Percentiles rank a stretch among this genome's conserved stretches.
Conservation (phyloP, 2,113 vertebrate genomes). For the Coreoperca whiteheadi region DNA sequence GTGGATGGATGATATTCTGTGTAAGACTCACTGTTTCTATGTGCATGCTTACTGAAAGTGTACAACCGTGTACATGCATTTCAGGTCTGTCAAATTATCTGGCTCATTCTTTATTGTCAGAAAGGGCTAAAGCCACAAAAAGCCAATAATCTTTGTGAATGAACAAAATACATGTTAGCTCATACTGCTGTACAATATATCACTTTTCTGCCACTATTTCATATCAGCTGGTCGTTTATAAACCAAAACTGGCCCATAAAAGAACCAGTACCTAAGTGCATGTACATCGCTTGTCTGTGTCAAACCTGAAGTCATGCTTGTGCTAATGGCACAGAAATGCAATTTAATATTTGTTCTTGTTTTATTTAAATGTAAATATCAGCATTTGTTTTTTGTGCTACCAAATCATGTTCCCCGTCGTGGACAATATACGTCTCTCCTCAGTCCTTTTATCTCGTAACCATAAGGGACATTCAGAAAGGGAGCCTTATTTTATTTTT, state of each 20-base stretch:
- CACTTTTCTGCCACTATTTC: slow-evolving; percentile 18
- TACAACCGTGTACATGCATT: slow-evolving; percentile 72
- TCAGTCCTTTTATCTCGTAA: background rate
- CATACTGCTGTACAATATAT: slow-evolving; percentile 40
- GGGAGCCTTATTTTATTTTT: slow-evolving; percentile 66
- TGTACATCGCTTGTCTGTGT: slow-evolving; percentile 64
- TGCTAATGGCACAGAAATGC: slow-evolving; percentile 31
- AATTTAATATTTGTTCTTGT: slow-evolving; percentile 43
- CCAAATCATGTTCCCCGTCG: slow-evolving; percentile 34
- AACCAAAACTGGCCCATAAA: slow-evolving; percentile 24
- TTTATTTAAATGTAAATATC: slow-evolving; percentile 66
- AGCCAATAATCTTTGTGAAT: slow-evolving; percentile 52
- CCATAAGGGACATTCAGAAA: no score
- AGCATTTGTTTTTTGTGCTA: slow-evolving; percentile 19
- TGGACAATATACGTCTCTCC: slow-evolving; percentile 19
- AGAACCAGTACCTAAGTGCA: slow-evolving; percentile 64
- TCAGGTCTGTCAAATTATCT: slow-evolving; percentile 47
- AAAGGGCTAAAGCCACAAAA: slow-evolving; percentile 66
- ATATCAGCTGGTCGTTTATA: slow-evolving; percentile 38
- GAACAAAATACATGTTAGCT: slow-evolving; percentile 48
- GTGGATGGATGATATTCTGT: slow-evolving; percentile 43
- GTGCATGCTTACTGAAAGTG: slow-evolving; percentile 81
- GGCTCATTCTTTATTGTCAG: slow-evolving; percentile 42
- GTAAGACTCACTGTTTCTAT: slow-evolving; percentile 67
- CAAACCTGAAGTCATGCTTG: slow-evolving; percentile 43